These are phyloP conservation scores for Arge pagana DNA, from an alignment of 2,888 invertebrate species.

Conservation along the genomic window DNA sequence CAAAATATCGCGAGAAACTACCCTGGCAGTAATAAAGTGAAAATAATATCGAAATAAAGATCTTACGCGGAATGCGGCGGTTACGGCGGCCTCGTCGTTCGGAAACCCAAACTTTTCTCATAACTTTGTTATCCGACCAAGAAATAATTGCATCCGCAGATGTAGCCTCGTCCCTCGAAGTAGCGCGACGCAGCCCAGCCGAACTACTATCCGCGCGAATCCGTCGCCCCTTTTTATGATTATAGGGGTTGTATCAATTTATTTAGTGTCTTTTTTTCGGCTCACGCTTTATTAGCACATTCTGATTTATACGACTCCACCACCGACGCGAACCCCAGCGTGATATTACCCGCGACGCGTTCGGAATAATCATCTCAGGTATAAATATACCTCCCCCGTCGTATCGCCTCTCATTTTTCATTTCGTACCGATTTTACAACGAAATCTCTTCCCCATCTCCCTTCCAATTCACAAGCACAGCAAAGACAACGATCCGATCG, in stretches of 20 bases:
- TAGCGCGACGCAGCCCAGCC: too few species aligned
- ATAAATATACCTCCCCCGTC: neutral
- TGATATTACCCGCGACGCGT: neutral
- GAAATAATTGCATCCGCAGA: conserved; percentile 18
- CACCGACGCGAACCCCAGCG: neutral
- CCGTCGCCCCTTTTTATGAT: conserved; percentile 10
- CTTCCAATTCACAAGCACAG: too few species aligned
- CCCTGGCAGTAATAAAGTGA: conserved; percentile 19
- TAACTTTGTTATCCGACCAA: conserved; percentile 21
- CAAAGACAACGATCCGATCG: too few species aligned
- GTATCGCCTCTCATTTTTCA: too few species aligned
- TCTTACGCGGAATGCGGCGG: conserved; percentile 6
- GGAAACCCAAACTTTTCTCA: conserved; percentile 14
- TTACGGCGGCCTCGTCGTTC: conserved; percentile 8
- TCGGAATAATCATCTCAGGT: neutral
- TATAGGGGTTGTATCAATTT: conserved; percentile 14
- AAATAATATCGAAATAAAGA: conserved; percentile 25
- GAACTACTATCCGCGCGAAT: neutral
- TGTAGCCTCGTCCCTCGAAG: conserved; percentile 4
- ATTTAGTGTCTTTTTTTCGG: neutral
- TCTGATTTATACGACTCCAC: conserved; percentile 4
- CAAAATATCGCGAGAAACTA: conserved; percentile 5
- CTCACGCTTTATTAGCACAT: conserved; percentile 7
- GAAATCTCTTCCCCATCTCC: too few species aligned
- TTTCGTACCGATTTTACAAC: too few species aligned